Evolutionary conservation across 2,797 vertebrate genomes (phyloP).

Genomic region (Corythornis leucogaster): DNA sequence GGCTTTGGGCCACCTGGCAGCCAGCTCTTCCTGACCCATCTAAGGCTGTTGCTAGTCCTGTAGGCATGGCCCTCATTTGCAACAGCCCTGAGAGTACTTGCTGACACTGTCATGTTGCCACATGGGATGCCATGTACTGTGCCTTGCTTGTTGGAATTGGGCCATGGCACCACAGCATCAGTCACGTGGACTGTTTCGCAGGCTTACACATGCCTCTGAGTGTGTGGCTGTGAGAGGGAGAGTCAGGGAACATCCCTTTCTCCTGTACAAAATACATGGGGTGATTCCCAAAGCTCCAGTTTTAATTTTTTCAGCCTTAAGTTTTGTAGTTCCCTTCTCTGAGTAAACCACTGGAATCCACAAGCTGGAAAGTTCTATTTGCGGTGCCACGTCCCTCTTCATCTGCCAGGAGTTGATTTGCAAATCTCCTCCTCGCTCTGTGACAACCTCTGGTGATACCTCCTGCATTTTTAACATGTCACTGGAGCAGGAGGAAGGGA

Average conservation of each 20-base stretch:
- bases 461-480: not conserved
- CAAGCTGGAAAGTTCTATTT: not conserved
- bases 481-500: not conserved
- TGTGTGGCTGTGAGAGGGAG: not conserved
- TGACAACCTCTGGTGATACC: not conserved
- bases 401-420: not conserved
- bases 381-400: not conserved
- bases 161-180: not conserved
- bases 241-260: not conserved
- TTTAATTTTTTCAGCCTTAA: not conserved
- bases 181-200: not conserved
- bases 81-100: accelerated
- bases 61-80: not conserved
- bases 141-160: not conserved
- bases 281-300: not conserved
- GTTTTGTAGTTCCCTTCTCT: not conserved
- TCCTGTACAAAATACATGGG: not conserved
- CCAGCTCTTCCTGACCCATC: not conserved
- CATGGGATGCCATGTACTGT: not conserved
- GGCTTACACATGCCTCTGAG: not conserved
- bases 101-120: accelerated
- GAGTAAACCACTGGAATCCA: not conserved
- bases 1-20: not conserved
- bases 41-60: not conserved
- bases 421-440: not conserved